Conservation (phyloP, 2,113 vertebrate species). For the Scolopax mira region DNA sequence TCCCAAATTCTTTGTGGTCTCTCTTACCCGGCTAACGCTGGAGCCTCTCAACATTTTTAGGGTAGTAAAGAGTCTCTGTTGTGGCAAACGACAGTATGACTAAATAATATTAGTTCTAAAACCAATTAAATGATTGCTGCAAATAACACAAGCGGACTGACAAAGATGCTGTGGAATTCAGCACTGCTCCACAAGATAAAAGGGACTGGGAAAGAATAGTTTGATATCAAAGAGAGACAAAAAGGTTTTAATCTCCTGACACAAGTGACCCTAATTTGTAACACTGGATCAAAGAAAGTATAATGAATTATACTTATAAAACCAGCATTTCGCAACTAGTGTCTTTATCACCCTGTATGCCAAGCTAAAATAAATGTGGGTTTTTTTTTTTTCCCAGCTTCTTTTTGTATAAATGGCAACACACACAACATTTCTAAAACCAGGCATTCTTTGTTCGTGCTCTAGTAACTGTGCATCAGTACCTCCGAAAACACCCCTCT, state of each 20-base stretch:
- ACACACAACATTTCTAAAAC: not conserved
- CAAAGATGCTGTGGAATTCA: constrained; percentile 47
- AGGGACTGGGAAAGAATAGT: constrained; percentile 42
- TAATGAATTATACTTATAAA: constrained; percentile 50
- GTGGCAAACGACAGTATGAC: constrained; percentile 19
- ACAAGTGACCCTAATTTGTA: constrained; percentile 44
- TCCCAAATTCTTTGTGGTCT: constrained; percentile 46
- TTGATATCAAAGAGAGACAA: constrained; percentile 58
- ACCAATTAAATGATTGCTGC: constrained; percentile 50
- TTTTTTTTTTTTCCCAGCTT: not conserved
- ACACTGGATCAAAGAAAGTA: constrained; percentile 46
- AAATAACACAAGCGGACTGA: not conserved
- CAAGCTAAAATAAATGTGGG: not conserved
- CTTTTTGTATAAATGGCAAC: not conserved
- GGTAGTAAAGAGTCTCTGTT: constrained; percentile 28
- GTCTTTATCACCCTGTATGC: not conserved
- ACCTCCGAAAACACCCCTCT: not conserved
- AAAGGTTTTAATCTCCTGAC: constrained; percentile 59
- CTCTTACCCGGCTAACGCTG: not conserved
- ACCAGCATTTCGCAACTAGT: not conserved
- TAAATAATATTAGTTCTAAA: constrained; percentile 41
- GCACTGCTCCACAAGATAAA: constrained; percentile 39
- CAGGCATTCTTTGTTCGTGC: not conserved
- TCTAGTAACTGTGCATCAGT: not conserved
- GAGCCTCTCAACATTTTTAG: constrained; percentile 19